Base-by-base conservation (phyloP, 2,888 invertebrate species). In the Tineola bisselliella region DNA sequence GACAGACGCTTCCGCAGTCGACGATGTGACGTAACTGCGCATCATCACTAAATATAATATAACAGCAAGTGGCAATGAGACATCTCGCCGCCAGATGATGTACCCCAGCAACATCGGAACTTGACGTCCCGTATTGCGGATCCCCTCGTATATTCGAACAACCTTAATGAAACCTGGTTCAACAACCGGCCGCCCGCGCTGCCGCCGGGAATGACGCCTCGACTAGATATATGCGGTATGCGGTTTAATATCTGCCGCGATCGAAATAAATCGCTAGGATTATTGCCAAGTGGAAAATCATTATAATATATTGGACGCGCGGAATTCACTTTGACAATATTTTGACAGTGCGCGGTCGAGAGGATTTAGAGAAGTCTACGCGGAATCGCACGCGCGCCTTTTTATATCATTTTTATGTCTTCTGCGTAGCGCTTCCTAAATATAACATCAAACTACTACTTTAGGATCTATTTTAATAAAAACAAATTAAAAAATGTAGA, bases 271-370 rank as follows among this genome's bases (percentile, higher is more conserved):
- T 86, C 75, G 79, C 79, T 82, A 84, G 84, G 83, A 84, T 84
- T 86, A 84, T 84, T 86, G 87, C 87, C 87, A 87, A 86, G 79
- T 81, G 72, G 76, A 84, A 79, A 83, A 84, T 81, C 81, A 80
- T 80, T 82, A 75, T 82, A 86, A 84, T 83, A 84, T 86, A 87
- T 84, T 82, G 78, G 84, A 81, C 84, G 75, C 75, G 75, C 66
- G 84, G 84, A 84, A 86, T 87, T 87, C 81, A 74, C 78, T 83
- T 81, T 83, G 84, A 87, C 84, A 87, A 83, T 87, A 87, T 87
- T 87, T 84, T 87, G 87, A 87, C 87, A 87, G 76, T 74, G 73
- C 70, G 81, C 79, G 82, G 79, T 78, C 75, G 74, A 68, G 66
- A 71, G 75, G 78, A 81, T 82, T 79, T 77, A 79, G 73, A 75